Evolutionary conservation across 2,113 vertebrate genomes (phyloP).

Genomic region (Sarotherodon lohbergeri): DNA sequence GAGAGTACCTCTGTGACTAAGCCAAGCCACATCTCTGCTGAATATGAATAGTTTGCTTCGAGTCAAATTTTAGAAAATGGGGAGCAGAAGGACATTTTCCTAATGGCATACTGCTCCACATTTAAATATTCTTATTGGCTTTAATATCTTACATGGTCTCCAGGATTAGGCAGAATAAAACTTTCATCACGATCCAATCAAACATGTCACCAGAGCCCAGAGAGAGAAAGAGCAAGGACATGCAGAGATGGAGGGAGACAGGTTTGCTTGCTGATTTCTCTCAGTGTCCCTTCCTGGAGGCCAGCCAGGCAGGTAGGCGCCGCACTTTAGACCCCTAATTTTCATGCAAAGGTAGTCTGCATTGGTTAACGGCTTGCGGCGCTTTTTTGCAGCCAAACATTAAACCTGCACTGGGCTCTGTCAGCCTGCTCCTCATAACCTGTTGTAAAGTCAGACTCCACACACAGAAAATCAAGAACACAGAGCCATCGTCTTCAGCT

Average conservation of each 20-base stretch:
- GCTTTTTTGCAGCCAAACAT: conserved; percentile 3
- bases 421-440: not conserved
- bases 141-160: not conserved
- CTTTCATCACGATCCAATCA: not conserved
- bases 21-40: conserved; percentile 24
- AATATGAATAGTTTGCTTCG: conserved; percentile 32
- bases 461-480: not conserved
- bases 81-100: conserved; percentile 31
- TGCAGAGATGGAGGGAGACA: not conserved
- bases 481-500: not conserved
- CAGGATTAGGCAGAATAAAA: not conserved
- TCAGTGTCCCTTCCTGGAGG: conserved; percentile 3
- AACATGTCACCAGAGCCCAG: not conserved
- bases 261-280: not conserved
- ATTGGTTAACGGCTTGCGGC: conserved; percentile 16
- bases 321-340: conserved; percentile 36
- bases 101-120: conserved; percentile 2
- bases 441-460: conserved; percentile 29
- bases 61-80: conserved; percentile 11
- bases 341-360: conserved; percentile 53
- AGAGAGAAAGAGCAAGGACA: not conserved
- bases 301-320: not conserved
- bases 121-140: not conserved
- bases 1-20: conserved; percentile 36
- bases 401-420: conserved; percentile 6